These are phyloP conservation scores for Micronisus gabar DNA, from an alignment of 2,113 vertebrate species.

Conservation along the genomic window DNA sequence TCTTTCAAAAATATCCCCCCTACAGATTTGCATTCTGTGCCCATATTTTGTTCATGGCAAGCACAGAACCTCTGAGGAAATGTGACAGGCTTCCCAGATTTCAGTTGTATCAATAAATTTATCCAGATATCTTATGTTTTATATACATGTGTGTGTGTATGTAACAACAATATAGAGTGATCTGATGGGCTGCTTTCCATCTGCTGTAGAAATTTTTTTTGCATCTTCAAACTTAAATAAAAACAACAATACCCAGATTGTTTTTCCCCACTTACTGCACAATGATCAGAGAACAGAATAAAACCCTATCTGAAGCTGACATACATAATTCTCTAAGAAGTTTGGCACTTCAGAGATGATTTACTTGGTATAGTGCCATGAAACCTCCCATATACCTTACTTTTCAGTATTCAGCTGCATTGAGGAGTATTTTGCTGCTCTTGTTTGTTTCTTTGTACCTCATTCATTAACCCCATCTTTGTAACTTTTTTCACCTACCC, in stretches of 20 bases:
- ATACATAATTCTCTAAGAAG: not conserved
- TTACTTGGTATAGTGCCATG: not conserved
- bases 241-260: not conserved
- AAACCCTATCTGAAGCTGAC: not conserved
- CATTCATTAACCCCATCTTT: conserved; percentile 38
- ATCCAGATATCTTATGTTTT: not conserved
- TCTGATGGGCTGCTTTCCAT: not conserved
- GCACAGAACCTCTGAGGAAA: not conserved
- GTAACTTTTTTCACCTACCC: conserved; percentile 15
- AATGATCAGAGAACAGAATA: not conserved
- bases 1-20: not conserved
- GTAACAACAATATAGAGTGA: not conserved
- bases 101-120: not conserved
- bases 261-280: not conserved
- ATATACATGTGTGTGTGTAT: not conserved
- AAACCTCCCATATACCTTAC: not conserved
- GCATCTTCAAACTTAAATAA: not conserved
- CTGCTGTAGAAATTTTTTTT: not conserved
- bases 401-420: not conserved
- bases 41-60: not conserved
- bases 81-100: not conserved
- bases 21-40: not conserved
- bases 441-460: not conserved
- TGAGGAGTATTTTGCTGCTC: not conserved
- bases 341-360: not conserved